Percentiles rank a stretch among this genome's conserved stretches.
Evolutionary conservation across 2,113 vertebrate species (phyloP).

Genomic region (Tachuris rubrigastra): DNA sequence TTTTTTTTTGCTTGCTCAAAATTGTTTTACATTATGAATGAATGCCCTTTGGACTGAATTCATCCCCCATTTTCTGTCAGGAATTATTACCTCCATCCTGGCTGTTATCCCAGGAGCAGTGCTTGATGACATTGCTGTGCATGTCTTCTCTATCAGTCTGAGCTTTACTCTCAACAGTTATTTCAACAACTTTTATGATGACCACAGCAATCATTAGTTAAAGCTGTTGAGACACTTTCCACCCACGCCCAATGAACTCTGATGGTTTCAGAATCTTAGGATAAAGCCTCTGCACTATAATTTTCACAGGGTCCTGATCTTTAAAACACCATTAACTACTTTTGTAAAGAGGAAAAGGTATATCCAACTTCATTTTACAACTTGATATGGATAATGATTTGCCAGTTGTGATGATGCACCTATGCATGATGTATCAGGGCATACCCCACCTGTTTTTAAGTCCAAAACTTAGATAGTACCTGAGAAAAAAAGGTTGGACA

Average conservation of each 20-base stretch:
- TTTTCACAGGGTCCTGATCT: neutral
- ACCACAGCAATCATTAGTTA: neutral
- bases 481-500: neutral
- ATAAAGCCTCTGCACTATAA: neutral
- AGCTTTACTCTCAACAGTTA: neutral
- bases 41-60: constrained; percentile 8
- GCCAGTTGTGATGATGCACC: neutral
- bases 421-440: neutral
- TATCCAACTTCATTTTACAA: neutral
- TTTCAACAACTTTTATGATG: neutral
- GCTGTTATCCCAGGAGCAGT: neutral
- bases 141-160: neutral
- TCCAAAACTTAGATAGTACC: neutral
- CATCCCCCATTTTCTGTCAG: neutral
- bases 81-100: neutral
- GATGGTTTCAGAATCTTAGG: neutral
- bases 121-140: neutral
- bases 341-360: neutral
- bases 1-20: neutral
- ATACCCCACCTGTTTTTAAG: neutral
- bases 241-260: neutral
- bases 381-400: neutral
- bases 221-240: neutral
- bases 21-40: constrained; percentile 32
- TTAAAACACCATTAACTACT: neutral